Conservation (phyloP, 1,140 invertebrate genomes). For the Medauroidea extradentata region DNA sequence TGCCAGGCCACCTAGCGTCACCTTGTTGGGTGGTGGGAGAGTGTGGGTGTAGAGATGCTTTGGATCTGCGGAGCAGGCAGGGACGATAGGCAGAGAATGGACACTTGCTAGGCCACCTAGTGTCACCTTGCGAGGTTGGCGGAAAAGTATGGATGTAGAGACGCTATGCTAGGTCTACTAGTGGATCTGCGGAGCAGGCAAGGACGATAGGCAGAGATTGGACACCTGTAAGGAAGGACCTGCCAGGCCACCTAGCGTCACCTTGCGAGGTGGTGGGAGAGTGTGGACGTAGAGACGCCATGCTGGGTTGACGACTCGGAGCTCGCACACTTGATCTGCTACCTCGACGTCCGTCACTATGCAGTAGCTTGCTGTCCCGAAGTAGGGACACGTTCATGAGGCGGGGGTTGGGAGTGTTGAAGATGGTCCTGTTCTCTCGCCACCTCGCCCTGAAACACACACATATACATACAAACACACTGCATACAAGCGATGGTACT, state of each 20-base stretch:
- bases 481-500: no score
- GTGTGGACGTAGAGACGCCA: constrained; percentile 72
- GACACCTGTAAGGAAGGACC: no score
- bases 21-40: no score
- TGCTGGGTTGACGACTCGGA: constrained; percentile 74
- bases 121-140: no score
- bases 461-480: no score
- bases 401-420: constrained; percentile 89
- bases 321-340: constrained; percentile 57
- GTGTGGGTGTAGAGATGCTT: no score
- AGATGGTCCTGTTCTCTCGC: constrained; percentile 87
- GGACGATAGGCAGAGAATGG: no score
- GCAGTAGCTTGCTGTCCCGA: constrained; percentile 72
- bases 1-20: no score
- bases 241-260: background rate
- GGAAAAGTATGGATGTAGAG: no score
- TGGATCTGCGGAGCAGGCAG: no score
- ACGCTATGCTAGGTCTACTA: background rate
- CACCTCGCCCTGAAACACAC: constrained; percentile 87
- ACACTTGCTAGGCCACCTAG: no score
- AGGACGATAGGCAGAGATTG: no score
- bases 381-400: constrained; percentile 83
- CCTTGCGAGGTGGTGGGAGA: constrained; percentile 52
- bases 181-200: constrained; percentile 54
- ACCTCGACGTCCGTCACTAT: constrained; percentile 69